Base-by-base conservation (phyloP, 2,888 invertebrate species). In the Eretmocerus hayati region DNA sequence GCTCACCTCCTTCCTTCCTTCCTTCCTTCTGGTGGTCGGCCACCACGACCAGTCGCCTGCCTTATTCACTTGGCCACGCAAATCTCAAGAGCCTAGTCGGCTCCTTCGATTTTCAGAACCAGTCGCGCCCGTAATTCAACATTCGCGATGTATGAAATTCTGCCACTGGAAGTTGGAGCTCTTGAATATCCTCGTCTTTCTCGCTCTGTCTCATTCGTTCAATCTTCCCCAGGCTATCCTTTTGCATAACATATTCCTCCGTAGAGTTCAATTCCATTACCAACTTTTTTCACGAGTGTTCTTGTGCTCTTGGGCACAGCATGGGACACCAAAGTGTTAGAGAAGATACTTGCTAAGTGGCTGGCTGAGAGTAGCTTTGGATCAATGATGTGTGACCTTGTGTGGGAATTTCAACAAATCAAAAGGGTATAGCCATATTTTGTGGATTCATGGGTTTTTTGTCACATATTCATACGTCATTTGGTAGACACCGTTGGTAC, bases 61-160 rank as follows among this genome's bases (percentile, higher is more conserved):
- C n/a, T n/a, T n/a, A n/a, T n/a, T n/a, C n/a, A n/a, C n/a, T n/a
- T 26, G n/a, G n/a, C n/a, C 13, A 40, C 31, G 39, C 22, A 42
- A 44, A 47, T 52, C 37, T 48, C 44, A 33, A 43, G 54, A 54
- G 56, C 48, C 52, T 59, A n/a, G n/a, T 47, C 48, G 43, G 53
- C 48, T n/a, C 56, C 55, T 58, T 56, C 61, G 59, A 62, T 62
- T 63, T 63, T 62, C 61, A 60, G 62, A 64, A 60, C 62, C 59
- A 60, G 59, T 61, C 48, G 6, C 33, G 22, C 30, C 52, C 35
- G 45, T 53, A 53, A 53, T 49, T 53, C 52, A 53, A 38, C 20
- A 20, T 31, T 44, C 48, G n/a, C n/a, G 48, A 48, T 32, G 48
- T 48, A 52, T 52, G 52, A 52, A 52, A 52, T 52, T 48, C 42